phyloP scores from a whole-genome alignment of 1,140 invertebrate species.

The Eufriesea mexicana region DNA sequence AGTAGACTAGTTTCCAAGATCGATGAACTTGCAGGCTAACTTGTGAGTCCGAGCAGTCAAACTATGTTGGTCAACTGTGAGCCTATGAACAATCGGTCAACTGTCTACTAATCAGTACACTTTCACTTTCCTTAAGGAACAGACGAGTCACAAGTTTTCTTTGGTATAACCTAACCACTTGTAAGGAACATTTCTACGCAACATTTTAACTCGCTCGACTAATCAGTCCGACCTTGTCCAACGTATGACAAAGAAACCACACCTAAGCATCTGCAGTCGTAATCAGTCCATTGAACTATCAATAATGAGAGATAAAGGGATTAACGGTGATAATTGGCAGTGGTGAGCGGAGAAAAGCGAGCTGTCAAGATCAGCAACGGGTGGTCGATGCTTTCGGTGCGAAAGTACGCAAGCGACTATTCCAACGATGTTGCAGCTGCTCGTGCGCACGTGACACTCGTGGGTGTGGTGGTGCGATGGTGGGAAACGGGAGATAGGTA shows the following conservation, averaged over 20 bases:
- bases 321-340: background rate
- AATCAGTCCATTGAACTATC: background rate
- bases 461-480: slow-evolving; percentile 53
- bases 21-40: no score
- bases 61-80: no score
- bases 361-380: background rate
- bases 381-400: slow-evolving; percentile 19
- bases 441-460: slow-evolving; percentile 78
- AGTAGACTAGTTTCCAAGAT: no score
- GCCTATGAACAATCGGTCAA: no score
- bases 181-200: background rate
- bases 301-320: background rate
- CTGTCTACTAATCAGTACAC: background rate
- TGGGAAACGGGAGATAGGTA: slow-evolving; percentile 58
- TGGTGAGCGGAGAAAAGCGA: background rate
- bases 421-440: slow-evolving; percentile 53
- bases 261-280: background rate
- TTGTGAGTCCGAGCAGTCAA: no score
- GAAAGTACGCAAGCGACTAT: slow-evolving; percentile 75
- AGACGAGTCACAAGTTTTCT: no score
- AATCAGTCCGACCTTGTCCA: no score
- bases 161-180: no score
- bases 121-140: background rate
- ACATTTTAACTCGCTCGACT: no score
- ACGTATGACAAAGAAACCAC: no score